These are phyloP conservation scores for Sipha maydis DNA, from an alignment of 2,888 invertebrate genomes.

Conservation along the genomic window DNA sequence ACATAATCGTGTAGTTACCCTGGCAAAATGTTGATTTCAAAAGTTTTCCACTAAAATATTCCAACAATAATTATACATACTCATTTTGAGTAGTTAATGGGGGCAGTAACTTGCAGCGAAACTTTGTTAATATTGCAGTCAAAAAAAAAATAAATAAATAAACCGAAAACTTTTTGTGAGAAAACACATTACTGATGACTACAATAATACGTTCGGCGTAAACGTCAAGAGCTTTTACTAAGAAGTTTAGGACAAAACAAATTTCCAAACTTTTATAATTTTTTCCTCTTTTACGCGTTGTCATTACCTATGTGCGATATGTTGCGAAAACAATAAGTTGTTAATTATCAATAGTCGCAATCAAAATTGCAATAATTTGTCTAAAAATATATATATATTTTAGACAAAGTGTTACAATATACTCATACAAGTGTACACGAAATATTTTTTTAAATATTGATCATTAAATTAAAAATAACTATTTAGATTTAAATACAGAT, in stretches of 20 bases:
- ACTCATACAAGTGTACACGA: not conserved
- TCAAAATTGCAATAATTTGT: not conserved
- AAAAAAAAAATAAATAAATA: slow-evolving; percentile 25
- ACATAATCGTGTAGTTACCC: too few relatives aligned
- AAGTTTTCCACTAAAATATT: not conserved
- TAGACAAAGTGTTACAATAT: too few relatives aligned
- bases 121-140: slow-evolving; percentile 48
- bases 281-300: not conserved
- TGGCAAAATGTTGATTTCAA: slow-evolving; percentile 2
- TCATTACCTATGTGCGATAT: not conserved
- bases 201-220: slow-evolving; percentile 28
- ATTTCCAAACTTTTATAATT: slow-evolving; percentile 44
- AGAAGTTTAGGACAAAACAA: slow-evolving; percentile 42
- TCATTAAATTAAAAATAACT: not conserved
- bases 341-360: not conserved
- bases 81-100: slow-evolving; percentile 45
- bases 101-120: slow-evolving; percentile 25
- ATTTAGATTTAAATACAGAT: not conserved
- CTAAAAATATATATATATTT: not conserved
- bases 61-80: slow-evolving; percentile 41
- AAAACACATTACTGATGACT: slow-evolving; percentile 44
- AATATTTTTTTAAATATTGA: not conserved
- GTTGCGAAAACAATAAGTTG: slow-evolving; percentile 11
- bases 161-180: slow-evolving; percentile 24
- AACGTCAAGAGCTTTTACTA: slow-evolving; percentile 46